Percentiles rank a stretch among this genome's conserved stretches.
These are phyloP conservation scores for Tetheella fluctuosa DNA, from an alignment of 2,888 invertebrate species.

Conservation along the genomic window DNA sequence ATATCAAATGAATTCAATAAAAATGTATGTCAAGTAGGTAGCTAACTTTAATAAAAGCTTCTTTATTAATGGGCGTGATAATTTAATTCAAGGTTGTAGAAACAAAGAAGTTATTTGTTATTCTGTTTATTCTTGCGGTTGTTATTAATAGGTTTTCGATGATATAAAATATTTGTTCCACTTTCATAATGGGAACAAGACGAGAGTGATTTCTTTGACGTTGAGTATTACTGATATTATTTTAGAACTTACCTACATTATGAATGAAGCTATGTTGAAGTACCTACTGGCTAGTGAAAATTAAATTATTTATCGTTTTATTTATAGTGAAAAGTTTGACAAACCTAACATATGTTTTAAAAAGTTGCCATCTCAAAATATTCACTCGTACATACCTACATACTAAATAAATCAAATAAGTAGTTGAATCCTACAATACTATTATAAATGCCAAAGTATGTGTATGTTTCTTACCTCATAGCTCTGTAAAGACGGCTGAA, in stretches of 20 bases:
- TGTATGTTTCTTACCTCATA: no score
- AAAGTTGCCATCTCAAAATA: no score
- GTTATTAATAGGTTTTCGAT: constrained; percentile 8
- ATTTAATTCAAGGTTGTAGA: constrained; percentile 51
- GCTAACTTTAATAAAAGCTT: constrained; percentile 40
- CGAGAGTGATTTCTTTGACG: not conserved
- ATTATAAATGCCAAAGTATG: no score
- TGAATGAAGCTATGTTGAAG: not conserved
- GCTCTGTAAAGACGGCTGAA: no score
- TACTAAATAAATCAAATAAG: no score
- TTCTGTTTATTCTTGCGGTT: constrained; percentile 19
- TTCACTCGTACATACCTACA: no score
- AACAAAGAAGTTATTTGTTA: constrained; percentile 14
- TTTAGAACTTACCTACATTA: not conserved
- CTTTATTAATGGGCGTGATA: constrained; percentile 36
- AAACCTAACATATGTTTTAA: no score
- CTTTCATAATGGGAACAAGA: constrained; percentile 9
- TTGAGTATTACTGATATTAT: not conserved
- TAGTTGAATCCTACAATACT: no score
- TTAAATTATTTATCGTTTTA: not conserved
- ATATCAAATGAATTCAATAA: constrained; percentile 28
- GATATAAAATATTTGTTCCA: constrained; percentile 10
- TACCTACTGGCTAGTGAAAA: not conserved
- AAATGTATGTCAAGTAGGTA: constrained; percentile 23
- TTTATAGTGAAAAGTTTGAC: no score